Percentiles rank a stretch among this genome's conserved stretches.
Conservation (phyloP, 2,113 vertebrate species). For the Hippolais icterina region DNA sequence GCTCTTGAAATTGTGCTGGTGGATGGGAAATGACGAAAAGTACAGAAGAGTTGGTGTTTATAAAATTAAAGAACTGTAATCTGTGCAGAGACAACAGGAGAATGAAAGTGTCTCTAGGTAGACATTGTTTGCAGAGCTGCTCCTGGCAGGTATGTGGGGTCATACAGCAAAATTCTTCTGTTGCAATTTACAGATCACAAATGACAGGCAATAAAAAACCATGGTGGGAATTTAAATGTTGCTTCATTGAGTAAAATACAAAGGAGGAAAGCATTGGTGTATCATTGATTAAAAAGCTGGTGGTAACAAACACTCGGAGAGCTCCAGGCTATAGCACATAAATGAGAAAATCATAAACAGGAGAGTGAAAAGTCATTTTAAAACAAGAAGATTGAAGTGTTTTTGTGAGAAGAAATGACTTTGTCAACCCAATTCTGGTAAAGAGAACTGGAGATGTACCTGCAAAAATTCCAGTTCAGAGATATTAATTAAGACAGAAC, state of each 20-base stretch:
- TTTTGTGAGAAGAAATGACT: not conserved
- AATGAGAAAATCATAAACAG: not conserved
- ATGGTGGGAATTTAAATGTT: not conserved
- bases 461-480: conserved; percentile 37
- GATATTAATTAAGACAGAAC: conserved; percentile 35
- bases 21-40: not conserved
- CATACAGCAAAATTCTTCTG: not conserved
- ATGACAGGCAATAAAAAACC: not conserved
- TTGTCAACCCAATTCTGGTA: not conserved
- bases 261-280: not conserved
- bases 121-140: not conserved
- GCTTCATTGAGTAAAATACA: not conserved
- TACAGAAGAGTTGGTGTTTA: not conserved
- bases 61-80: not conserved
- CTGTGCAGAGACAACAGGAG: not conserved
- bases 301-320: not conserved
- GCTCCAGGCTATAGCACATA: not conserved
- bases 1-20: not conserved
- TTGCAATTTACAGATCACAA: not conserved
- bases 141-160: not conserved
- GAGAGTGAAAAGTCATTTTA: not conserved
- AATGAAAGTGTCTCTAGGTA: not conserved
- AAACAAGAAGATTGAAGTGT: not conserved
- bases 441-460: not conserved
- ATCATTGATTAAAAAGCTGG: not conserved